Conservation (phyloP, 2,888 invertebrate genomes). For the Timema cristinae region DNA sequence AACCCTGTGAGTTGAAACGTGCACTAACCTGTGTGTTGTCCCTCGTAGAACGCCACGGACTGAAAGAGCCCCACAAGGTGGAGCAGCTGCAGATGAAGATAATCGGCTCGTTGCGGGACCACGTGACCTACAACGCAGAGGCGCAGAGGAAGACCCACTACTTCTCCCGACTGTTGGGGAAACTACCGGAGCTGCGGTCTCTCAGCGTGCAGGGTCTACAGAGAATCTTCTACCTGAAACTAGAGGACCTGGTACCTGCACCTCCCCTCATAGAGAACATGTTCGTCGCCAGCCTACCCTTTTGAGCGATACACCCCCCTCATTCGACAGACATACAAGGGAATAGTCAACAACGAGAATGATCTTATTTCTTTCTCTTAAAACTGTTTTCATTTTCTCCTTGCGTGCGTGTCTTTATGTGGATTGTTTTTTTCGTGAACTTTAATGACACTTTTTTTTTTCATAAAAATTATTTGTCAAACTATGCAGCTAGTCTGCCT, state of each 20-base stretch:
- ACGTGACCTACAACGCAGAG: constrained; percentile 88
- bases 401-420: neutral
- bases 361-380: too few relatives aligned
- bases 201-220: constrained; percentile 91
- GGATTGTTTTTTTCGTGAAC: neutral
- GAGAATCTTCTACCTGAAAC: constrained; percentile 88
- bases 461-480: neutral
- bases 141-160: constrained; percentile 88
- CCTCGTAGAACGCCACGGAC: constrained; percentile 80
- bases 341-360: too few relatives aligned
- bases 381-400: too few relatives aligned
- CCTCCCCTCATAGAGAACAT: constrained; percentile 92
- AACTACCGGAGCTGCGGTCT: constrained; percentile 87
- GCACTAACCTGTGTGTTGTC: too few relatives aligned
- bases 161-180: constrained; percentile 87
- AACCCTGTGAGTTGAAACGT: too few relatives aligned
- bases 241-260: constrained; percentile 87
- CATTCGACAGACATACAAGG: too few relatives aligned
- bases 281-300: constrained; percentile 92
- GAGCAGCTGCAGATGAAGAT: constrained; percentile 96
- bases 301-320: constrained; percentile 51
- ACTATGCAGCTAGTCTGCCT: neutral
- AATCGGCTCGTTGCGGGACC: constrained; percentile 90
- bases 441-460: neutral
- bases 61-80: constrained; percentile 86